Evolutionary conservation across 2,797 vertebrate genomes (phyloP).

Genomic region (Diglossa cyanea): DNA sequence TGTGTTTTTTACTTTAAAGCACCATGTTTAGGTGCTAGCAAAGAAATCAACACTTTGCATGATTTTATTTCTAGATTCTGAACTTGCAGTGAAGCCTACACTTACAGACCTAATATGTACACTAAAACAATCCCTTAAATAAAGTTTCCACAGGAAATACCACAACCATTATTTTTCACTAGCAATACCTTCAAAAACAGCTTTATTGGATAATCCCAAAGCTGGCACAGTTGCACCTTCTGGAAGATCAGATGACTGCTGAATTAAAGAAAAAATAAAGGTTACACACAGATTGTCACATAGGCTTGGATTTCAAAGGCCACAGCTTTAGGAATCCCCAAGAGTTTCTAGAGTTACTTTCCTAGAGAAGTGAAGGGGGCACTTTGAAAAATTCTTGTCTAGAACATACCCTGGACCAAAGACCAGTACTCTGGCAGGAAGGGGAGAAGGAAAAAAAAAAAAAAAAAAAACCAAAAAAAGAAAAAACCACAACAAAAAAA

Average conservation of each 20-base stretch:
- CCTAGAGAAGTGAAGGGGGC: background rate
- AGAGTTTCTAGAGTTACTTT: background rate
- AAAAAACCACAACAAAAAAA: background rate
- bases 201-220: conserved; percentile 97
- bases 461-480: too few relatives aligned
- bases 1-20: background rate
- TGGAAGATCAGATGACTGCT: conserved; percentile 83
- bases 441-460: too few relatives aligned
- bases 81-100: background rate
- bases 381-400: background rate
- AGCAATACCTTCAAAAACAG: conserved; percentile 90
- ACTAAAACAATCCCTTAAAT: background rate
- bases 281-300: background rate
- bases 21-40: background rate
- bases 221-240: conserved; percentile 96
- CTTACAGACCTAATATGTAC: background rate
- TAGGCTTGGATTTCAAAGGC: background rate
- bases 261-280: background rate
- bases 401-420: background rate
- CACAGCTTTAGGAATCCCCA: background rate
- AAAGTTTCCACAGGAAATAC: background rate
- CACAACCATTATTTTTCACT: background rate
- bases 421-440: background rate
- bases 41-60: background rate
- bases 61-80: background rate